These are phyloP conservation scores for Betta splendens DNA, from an alignment of 2,797 vertebrate species.

Conservation along the genomic window DNA sequence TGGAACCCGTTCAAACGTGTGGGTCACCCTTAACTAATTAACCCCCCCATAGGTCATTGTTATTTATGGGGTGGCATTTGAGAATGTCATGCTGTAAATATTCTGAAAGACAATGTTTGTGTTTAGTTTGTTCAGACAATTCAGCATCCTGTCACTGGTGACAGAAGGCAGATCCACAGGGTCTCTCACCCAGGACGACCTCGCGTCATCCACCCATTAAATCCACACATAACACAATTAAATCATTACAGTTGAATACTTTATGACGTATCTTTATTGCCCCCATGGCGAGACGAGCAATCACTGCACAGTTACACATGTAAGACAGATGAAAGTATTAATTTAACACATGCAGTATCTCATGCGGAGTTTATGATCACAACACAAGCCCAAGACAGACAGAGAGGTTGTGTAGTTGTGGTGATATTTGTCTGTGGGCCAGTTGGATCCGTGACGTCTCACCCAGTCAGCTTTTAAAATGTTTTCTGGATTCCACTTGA, in stretches of 20 bases:
- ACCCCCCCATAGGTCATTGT: constrained; percentile 3
- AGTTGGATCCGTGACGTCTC: background rate
- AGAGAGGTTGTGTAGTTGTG: constrained; percentile 8
- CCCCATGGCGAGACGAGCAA: constrained; percentile 28
- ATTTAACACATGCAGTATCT: constrained; percentile 31
- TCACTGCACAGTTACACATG: constrained; percentile 44
- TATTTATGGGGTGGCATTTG: no score
- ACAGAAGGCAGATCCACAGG: constrained; percentile 26
- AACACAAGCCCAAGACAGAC: constrained; percentile 14
- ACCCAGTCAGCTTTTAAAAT: constrained; percentile 26
- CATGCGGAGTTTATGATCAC: constrained; percentile 19
- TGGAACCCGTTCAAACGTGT: constrained; percentile 41
- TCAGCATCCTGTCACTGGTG: constrained; percentile 11
- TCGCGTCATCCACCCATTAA: constrained; percentile 30
- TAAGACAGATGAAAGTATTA: constrained; percentile 41
- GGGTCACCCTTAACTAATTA: constrained; percentile 32
- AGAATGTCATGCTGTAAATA: background rate
- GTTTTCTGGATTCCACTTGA: constrained; percentile 37
- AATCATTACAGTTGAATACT: constrained; percentile 55
- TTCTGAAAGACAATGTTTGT: background rate
- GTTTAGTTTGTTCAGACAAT: constrained; percentile 23
- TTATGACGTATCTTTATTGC: constrained; percentile 44
- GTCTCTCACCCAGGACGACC: constrained; percentile 42
- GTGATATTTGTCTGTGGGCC: constrained; percentile 20
- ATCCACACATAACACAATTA: constrained; percentile 49